A percentile compares a stretch with the other conserved stretches of the same genome.
Evolutionary conservation across 2,797 vertebrate genomes (phyloP).

Genomic region (Enteromius paludinosus): DNA sequence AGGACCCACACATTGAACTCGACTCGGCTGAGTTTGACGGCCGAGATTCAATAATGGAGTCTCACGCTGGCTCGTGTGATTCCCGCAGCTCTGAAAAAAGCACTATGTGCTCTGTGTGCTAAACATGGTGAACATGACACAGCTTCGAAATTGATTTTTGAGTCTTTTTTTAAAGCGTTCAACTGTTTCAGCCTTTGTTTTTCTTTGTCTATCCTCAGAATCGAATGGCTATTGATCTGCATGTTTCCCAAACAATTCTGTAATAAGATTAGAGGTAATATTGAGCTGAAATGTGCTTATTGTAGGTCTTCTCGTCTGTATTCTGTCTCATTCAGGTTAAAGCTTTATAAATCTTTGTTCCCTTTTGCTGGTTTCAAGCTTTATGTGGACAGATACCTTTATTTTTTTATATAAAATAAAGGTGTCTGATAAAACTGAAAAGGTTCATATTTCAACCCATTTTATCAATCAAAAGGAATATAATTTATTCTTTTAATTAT

Average conservation of each 20-base stretch:
- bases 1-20: conserved; percentile 67
- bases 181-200: not conserved
- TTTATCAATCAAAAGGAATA: not conserved
- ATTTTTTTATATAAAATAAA: not conserved
- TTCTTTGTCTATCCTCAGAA: not conserved
- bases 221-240: not conserved
- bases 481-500: not conserved
- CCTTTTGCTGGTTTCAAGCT: not conserved
- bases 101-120: conserved; percentile 72
- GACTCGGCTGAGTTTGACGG: conserved; percentile 67
- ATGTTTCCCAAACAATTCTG: not conserved
- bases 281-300: not conserved
- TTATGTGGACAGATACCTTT: not conserved
- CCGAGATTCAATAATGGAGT: conserved; percentile 71
- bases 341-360: not conserved
- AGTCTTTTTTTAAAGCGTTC: not conserved
- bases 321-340: not conserved
- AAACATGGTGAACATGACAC: not conserved
- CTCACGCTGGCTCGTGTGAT: conserved; percentile 63
- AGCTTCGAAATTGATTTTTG: not conserved
- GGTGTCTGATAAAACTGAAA: not conserved
- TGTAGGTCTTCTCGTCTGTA: not conserved
- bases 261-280: not conserved
- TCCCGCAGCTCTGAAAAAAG: conserved; percentile 72
- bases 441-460: not conserved